Conservation (phyloP, 2,113 vertebrate species). For the Neotoma lepida region DNA sequence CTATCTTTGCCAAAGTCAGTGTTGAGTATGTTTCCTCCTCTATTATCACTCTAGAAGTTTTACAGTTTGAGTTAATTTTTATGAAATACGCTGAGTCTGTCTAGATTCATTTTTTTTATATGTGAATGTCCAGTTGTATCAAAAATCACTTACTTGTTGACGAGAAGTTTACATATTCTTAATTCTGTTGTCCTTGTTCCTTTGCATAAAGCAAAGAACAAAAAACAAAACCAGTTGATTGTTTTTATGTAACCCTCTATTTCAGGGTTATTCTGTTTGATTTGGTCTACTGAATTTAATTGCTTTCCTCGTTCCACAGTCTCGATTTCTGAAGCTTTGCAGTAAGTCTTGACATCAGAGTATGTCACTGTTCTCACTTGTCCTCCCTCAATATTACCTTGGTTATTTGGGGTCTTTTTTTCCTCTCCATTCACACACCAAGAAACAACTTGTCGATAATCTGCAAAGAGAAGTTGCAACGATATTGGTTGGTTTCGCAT, state of each 20-base stretch:
- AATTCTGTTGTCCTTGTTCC: background rate
- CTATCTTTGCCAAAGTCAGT: background rate
- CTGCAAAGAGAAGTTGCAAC: background rate
- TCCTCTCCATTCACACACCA: background rate
- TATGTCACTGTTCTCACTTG: background rate
- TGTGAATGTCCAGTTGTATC: background rate
- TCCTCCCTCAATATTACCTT: background rate
- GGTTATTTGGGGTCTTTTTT: background rate
- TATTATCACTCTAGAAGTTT: background rate
- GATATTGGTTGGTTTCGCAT: background rate
- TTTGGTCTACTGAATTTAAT: background rate
- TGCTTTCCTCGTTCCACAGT: background rate
- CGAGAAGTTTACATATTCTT: background rate
- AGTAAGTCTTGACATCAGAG: background rate
- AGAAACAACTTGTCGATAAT: background rate
- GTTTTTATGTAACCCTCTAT: background rate
- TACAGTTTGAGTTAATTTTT: slow-evolving; percentile 33
- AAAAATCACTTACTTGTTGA: background rate
- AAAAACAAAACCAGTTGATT: background rate
- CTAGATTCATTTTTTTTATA: background rate
- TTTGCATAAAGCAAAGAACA: background rate
- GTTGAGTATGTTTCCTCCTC: background rate
- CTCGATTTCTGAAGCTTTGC: background rate
- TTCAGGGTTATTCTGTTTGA: background rate
- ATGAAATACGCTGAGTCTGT: background rate